Conservation (phyloP, 2,888 invertebrate genomes). For the Zele albiditarsus region DNA sequence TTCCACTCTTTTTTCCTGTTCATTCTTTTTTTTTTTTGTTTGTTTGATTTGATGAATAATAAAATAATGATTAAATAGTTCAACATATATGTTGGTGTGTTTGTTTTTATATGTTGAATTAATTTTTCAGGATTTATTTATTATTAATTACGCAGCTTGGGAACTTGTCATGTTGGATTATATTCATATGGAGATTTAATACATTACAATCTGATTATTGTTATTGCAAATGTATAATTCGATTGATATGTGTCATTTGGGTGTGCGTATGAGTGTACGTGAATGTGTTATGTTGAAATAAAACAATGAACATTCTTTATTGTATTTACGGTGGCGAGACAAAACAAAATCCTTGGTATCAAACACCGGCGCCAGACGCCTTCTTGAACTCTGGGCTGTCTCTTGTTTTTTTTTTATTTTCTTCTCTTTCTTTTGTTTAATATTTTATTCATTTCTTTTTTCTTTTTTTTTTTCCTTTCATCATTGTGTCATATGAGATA, state of each 20-base stretch:
- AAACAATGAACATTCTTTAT: not conserved
- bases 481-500: no score
- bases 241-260: not conserved
- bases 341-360: not conserved
- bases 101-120: no score
- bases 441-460: not conserved
- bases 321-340: not conserved
- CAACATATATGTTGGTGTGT: no score
- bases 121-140: no score
- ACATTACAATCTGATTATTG: not conserved
- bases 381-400: not conserved
- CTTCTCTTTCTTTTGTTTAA: not conserved
- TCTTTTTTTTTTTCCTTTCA: not conserved
- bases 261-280: not conserved
- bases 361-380: constrained; percentile 1
- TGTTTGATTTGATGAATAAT: no score
- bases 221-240: constrained; percentile 1
- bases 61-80: no score
- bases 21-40: no score
- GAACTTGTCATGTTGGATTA: no score
- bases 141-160: no score
- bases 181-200: no score
- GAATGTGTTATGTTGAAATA: not conserved
- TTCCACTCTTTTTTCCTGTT: not conserved
- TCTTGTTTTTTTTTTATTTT: not conserved